phyloP scores from a whole-genome alignment of 2,113 vertebrate species.

The Leucosticte australis region DNA sequence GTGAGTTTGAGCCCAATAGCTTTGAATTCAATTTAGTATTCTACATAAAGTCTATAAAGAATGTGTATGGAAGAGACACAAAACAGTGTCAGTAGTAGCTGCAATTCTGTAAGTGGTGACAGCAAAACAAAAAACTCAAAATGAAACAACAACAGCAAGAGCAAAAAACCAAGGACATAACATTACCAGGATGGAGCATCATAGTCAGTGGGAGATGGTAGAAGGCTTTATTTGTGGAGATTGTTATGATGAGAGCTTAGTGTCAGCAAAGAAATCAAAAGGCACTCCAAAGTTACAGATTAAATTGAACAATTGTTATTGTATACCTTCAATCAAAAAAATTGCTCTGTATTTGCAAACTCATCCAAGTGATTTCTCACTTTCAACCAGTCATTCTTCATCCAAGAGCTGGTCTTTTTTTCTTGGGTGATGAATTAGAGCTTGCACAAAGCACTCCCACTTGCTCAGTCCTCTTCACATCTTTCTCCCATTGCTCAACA shows the following conservation, averaged over 20 bases:
- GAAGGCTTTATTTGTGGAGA: not conserved
- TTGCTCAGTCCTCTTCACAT: not conserved
- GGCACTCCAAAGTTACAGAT: not conserved
- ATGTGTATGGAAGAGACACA: not conserved
- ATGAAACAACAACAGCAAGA: not conserved
- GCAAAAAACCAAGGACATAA: not conserved
- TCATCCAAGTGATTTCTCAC: not conserved
- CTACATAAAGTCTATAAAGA: not conserved
- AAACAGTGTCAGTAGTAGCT: not conserved
- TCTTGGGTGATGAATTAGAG: not conserved
- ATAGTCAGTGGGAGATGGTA: not conserved
- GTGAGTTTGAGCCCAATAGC: not conserved
- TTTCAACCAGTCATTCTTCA: not conserved
- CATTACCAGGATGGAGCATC: not conserved
- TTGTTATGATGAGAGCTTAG: not conserved
- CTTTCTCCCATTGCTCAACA: not conserved
- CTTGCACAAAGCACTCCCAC: not conserved
- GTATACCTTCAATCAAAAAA: not conserved
- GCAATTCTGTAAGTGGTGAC: not conserved
- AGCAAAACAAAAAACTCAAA: not conserved
- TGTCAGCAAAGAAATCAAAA: not conserved
- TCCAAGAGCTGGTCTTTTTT: not conserved
- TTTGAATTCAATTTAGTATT: not conserved
- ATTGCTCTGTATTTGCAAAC: not conserved
- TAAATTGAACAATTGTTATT: not conserved